phyloP scores from a whole-genome alignment of 2,888 invertebrate species.

The Athalia circularis region DNA sequence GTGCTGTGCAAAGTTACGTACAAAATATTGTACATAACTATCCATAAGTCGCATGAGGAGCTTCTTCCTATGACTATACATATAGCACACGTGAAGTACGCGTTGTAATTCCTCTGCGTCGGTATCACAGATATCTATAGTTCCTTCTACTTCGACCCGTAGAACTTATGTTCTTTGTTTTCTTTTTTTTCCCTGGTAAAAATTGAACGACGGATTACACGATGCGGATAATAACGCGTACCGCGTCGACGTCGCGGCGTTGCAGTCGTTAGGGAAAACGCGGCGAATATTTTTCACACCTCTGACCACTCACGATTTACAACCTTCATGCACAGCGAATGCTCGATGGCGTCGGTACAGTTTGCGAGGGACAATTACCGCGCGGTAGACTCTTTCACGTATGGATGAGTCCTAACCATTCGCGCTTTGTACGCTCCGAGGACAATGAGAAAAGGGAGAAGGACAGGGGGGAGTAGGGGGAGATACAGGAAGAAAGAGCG shows the following conservation, averaged over 20 bases:
- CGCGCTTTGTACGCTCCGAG: slow-evolving; percentile 24
- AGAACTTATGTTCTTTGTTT: not conserved
- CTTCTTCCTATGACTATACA: no score
- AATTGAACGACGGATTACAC: not conserved
- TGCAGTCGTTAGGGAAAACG: slow-evolving; percentile 43
- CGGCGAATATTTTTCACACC: slow-evolving; percentile 55
- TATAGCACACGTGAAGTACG: no score
- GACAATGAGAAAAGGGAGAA: slow-evolving; percentile 47
- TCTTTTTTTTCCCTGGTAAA: not conserved
- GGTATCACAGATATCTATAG: no score
- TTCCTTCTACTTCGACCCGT: not conserved
- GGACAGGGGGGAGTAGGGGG: slow-evolving; percentile 58
- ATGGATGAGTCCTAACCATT: slow-evolving; percentile 31
- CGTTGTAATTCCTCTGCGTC: no score
- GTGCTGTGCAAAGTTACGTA: not conserved
- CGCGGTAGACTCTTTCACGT: slow-evolving; percentile 39
- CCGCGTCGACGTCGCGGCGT: slow-evolving; percentile 9
- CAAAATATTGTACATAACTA: slow-evolving; percentile 16
- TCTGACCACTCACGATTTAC: slow-evolving; percentile 54
- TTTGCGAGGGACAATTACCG: slow-evolving; percentile 31
- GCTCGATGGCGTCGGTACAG: slow-evolving; percentile 30
- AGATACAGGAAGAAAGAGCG: slow-evolving; percentile 51
- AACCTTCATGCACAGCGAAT: slow-evolving; percentile 35
- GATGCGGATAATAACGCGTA: not conserved
- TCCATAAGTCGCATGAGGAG: no score